Conservation (phyloP, 30 jellyfish, hydroid and myxozoan genomes). For the Sanderia malayensis region DNA sequence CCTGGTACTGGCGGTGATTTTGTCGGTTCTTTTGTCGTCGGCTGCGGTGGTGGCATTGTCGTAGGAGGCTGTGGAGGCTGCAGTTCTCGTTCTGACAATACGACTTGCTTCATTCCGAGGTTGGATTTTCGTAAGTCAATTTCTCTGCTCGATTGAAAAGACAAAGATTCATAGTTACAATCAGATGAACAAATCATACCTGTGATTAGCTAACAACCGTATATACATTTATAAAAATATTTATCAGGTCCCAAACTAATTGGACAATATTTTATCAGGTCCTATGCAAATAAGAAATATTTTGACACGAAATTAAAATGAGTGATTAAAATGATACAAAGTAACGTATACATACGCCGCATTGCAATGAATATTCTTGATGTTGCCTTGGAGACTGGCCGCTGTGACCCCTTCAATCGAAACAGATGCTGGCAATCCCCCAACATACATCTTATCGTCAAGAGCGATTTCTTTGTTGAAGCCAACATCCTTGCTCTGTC, state of each 20-base stretch:
- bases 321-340: too few species aligned
- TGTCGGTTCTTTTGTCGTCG: conserved; percentile 26
- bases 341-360: conserved; percentile 54
- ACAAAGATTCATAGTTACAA: background rate
- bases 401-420: conserved; percentile 40
- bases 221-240: too few species aligned
- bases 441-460: conserved; percentile 39
- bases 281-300: background rate
- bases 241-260: background rate
- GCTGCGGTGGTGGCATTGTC: conserved; percentile 37
- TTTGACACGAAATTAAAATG: background rate
- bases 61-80: conserved; percentile 49
- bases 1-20: conserved; percentile 14
- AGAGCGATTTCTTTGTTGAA: conserved; percentile 16
- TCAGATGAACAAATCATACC: background rate
- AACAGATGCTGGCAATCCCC: conserved; percentile 51
- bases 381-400: conserved; percentile 46
- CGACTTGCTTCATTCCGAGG: conserved; percentile 15
- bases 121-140: conserved; percentile 44
- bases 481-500: conserved; percentile 27
- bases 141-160: conserved; percentile 37
- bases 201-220: background rate
- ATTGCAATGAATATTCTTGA: conserved; percentile 50
- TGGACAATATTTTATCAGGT: background rate
- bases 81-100: conserved; percentile 34